Evolutionary conservation across 2,888 invertebrate genomes (phyloP).

Genomic region (Hypercompe scribonia): DNA sequence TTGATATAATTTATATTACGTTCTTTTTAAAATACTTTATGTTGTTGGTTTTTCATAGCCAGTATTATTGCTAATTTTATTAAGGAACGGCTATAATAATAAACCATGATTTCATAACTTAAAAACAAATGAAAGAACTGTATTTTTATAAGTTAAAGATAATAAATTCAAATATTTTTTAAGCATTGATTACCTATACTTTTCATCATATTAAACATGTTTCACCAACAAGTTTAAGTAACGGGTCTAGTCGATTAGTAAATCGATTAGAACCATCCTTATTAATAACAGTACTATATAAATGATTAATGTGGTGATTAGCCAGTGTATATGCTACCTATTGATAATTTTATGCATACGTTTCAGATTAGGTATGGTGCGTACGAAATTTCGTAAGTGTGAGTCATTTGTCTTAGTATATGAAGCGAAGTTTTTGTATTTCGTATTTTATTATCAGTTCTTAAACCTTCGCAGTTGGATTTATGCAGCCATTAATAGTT

Average conservation of each 20-base stretch:
- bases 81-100: too few relatives aligned
- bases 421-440: constrained; percentile 35
- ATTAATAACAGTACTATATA: constrained; percentile 36
- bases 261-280: constrained; percentile 34
- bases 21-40: too few relatives aligned
- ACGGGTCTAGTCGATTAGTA: constrained; percentile 23
- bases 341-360: constrained; percentile 49
- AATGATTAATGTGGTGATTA: constrained; percentile 58
- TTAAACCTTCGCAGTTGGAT: constrained; percentile 14
- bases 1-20: too few relatives aligned
- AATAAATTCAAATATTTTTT: too few relatives aligned
- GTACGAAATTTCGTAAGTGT: constrained; percentile 44
- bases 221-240: constrained; percentile 2
- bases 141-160: too few relatives aligned
- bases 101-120: too few relatives aligned
- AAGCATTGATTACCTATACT: too few relatives aligned
- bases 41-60: too few relatives aligned
- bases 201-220: neutral
- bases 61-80: too few relatives aligned
- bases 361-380: constrained; percentile 45
- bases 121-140: too few relatives aligned
- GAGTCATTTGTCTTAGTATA: constrained; percentile 43
- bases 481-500: neutral
- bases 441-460: constrained; percentile 1
- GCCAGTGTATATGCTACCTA: constrained; percentile 57